Conservation (phyloP, 2,113 vertebrate genomes). For the Macrotis lagotis region DNA sequence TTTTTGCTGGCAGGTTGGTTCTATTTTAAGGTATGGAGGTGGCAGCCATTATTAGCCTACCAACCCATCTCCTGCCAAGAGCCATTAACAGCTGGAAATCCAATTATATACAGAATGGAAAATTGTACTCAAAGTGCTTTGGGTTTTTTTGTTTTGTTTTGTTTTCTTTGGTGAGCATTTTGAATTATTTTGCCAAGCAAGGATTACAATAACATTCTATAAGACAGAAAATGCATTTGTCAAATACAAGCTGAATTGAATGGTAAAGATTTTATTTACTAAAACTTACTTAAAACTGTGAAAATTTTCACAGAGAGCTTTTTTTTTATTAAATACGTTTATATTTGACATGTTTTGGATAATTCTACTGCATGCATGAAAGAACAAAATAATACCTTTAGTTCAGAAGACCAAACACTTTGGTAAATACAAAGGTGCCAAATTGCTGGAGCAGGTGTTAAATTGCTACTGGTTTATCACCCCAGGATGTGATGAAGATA, state of each 20-base stretch:
- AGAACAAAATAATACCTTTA: slow-evolving; percentile 67
- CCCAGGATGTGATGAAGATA: slow-evolving; percentile 66
- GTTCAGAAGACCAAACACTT: slow-evolving; percentile 71
- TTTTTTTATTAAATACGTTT: slow-evolving; percentile 41
- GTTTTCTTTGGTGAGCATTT: not conserved
- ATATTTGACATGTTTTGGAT: slow-evolving; percentile 42
- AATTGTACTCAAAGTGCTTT: not conserved
- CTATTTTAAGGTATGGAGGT: not conserved
- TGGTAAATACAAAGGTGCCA: slow-evolving; percentile 69
- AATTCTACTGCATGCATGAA: slow-evolving; percentile 30
- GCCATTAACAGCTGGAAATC: not conserved
- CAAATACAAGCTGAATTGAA: slow-evolving; percentile 1
- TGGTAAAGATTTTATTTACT: slow-evolving; percentile 43
- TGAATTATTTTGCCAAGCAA: slow-evolving; percentile 11
- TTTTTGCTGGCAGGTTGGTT: slow-evolving; percentile 1
- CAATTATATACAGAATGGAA: slow-evolving; percentile 10
- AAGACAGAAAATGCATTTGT: not conserved
- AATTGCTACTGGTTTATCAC: slow-evolving; percentile 67
- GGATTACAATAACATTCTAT: not conserved
- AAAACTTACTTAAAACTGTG: slow-evolving; percentile 44
- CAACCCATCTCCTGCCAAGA: not conserved
- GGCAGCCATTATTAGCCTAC: not conserved
- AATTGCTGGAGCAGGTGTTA: slow-evolving; percentile 73
- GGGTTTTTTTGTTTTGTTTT: too few relatives aligned
- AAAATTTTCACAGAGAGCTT: slow-evolving; percentile 54